A percentile compares a stretch with the other conserved stretches of the same genome.
These are phyloP conservation scores for Lophotriccus pileatus DNA, from an alignment of 2,797 vertebrate species.

Conservation along the genomic window DNA sequence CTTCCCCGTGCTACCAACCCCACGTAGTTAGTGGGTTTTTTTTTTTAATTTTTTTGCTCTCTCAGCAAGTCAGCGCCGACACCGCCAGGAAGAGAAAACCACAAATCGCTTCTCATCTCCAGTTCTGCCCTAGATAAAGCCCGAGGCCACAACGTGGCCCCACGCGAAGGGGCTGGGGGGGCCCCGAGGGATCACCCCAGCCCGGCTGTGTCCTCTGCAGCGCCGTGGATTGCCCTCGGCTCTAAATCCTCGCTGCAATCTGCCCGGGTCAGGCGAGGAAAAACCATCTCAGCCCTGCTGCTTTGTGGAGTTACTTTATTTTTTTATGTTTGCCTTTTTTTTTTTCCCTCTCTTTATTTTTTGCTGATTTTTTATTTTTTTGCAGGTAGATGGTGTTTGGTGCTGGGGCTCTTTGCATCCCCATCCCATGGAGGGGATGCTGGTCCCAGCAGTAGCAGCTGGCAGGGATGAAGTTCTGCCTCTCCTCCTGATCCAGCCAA, in stretches of 20 bases:
- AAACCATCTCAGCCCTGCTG: not conserved
- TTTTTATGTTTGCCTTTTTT: not conserved
- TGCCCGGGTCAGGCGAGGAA: not conserved
- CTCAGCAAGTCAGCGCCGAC: not conserved
- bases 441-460: not conserved
- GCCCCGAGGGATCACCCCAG: not conserved
- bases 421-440: not conserved
- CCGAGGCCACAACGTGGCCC: accelerated
- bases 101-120: not conserved
- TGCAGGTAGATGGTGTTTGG: not conserved
- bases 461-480: not conserved
- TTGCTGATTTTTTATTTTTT: accelerated
- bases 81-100: not conserved
- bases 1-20: not conserved
- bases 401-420: not conserved
- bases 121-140: not conserved
- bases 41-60: not conserved
- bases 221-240: accelerated
- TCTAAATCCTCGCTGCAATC: not conserved
- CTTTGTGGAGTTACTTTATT: not conserved
- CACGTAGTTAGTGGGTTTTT: no score
- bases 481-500: not conserved
- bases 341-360: not conserved
- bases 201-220: not conserved
- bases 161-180: not conserved